These are phyloP conservation scores for Phasia obesa DNA, from an alignment of 2,888 invertebrate genomes.

Conservation along the genomic window DNA sequence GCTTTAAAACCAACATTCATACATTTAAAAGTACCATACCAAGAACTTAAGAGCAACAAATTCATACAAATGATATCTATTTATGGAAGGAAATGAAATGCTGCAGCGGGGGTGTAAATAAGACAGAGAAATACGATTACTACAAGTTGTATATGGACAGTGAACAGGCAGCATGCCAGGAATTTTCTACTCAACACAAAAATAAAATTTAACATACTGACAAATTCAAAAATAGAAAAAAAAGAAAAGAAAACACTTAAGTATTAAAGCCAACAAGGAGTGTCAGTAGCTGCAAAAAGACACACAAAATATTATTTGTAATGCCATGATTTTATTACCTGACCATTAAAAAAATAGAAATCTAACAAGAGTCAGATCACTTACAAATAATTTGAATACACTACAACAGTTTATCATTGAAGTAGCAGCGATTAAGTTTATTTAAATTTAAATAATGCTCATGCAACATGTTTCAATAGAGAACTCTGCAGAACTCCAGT, in stretches of 20 bases:
- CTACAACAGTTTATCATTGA: too few species aligned
- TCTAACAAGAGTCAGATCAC: background rate
- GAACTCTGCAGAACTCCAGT: too few species aligned
- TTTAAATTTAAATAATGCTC: too few species aligned
- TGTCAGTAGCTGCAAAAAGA: background rate
- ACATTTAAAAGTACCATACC: constrained; percentile 2
- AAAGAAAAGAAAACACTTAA: constrained; percentile 10
- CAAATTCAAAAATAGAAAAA: constrained; percentile 46
- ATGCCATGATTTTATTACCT: constrained; percentile 17
- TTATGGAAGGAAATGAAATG: background rate
- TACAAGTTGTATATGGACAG: constrained; percentile 13
- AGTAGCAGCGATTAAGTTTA: too few species aligned
- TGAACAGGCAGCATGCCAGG: constrained; percentile 33
- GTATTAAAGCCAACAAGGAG: constrained; percentile 18
- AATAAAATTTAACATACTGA: constrained; percentile 32
- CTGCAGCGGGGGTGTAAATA: background rate
- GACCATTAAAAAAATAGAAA: constrained; percentile 5
- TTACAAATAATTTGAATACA: background rate
- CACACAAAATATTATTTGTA: constrained; percentile 1
- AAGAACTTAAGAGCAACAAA: constrained; percentile 33
- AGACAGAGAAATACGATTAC: background rate
- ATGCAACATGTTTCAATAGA: too few species aligned
- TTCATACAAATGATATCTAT: constrained; percentile 12
- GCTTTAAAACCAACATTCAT: constrained; percentile 7
- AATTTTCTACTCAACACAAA: constrained; percentile 30